These are phyloP conservation scores for Antheraea yamamai DNA, from an alignment of 2,888 invertebrate species.

Conservation along the genomic window DNA sequence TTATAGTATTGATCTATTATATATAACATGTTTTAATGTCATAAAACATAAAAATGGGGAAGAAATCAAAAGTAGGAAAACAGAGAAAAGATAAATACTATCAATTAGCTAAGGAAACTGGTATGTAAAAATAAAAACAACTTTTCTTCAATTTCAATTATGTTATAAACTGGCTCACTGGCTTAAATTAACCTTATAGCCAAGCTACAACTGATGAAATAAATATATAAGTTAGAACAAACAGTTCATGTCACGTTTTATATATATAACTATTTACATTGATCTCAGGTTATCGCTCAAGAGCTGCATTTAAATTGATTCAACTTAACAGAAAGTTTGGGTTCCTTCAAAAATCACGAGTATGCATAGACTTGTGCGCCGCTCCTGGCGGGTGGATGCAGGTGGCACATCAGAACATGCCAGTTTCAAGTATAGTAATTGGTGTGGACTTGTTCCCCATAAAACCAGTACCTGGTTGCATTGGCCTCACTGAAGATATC, in stretches of 20 bases:
- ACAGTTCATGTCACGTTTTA: not conserved
- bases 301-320: conserved; percentile 99
- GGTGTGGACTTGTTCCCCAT: conserved; percentile 99
- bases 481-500: conserved; percentile 95
- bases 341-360: conserved; percentile 96
- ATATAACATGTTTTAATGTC: not conserved
- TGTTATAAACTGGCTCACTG: not conserved
- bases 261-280: not conserved
- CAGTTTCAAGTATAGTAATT: conserved; percentile 95
- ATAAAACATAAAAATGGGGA: conserved; percentile 87
- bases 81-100: conserved; percentile 99
- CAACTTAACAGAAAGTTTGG: conserved; percentile 98
- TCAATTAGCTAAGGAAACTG: conserved; percentile 98
- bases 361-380: conserved; percentile 98
- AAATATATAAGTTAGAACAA: not conserved
- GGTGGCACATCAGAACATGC: conserved; percentile 98
- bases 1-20: not conserved
- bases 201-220: not conserved
- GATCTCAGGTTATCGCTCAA: conserved; percentile 93
- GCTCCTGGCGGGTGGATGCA: conserved; percentile 99
- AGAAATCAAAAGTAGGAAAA: conserved; percentile 98
- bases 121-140: conserved; percentile 50
- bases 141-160: not conserved
- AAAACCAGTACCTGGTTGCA: conserved; percentile 92
- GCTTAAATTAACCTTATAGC: too few species aligned